Base-by-base conservation (phyloP, 2,113 vertebrate genomes). In the Odocoileus hemionus region DNA sequence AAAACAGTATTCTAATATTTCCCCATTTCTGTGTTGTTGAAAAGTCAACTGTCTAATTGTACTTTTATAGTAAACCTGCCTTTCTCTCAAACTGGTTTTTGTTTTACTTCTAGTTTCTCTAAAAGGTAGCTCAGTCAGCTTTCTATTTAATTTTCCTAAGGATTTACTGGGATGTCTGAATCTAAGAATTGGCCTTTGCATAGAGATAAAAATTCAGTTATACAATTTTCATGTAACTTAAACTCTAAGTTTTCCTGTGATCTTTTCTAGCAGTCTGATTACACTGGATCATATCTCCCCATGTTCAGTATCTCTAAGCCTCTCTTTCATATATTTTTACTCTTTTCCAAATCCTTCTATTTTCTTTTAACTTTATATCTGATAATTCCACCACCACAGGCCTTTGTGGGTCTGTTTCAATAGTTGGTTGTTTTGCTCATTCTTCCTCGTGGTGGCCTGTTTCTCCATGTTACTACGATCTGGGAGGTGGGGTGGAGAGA, bases 281-380 rank as follows among this genome's bases (percentile, higher is more conserved):
- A n/a, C 1, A 25, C 9, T 74, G 76, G 52, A 55, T 93, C 43
- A 67, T 67, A 17, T 83, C 26, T 76, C 25, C 5, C 6, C 4
- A 79, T 74, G 39, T 8, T 79, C 50, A 50, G 4, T 33, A 80
- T n/a, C 17, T 86, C 79, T 83, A 57, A 58, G 55, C 21, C 21
- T 93, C 28, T 78, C 21, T 85, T 57, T 89, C 57, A 55, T 39
- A 78, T 45, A 64, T 78, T 78, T 92, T 58, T 13, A 74, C n/a
- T 93, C n/a, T 30, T 85, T 85, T 93, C 76, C 7, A 93, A 64
- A 28, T 83, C 12, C 30, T 58, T 55, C 26, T 60, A 28, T 90
- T 97, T 97, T 90, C 43, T 95, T 92, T 70, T 79, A 64, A 80
- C 15, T 39, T 36, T 86, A 17, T 85, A 39, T 86, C 28, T 86